Evolutionary conservation across 2,888 invertebrate species (phyloP).

Genomic region (Malachius bipustulatus): DNA sequence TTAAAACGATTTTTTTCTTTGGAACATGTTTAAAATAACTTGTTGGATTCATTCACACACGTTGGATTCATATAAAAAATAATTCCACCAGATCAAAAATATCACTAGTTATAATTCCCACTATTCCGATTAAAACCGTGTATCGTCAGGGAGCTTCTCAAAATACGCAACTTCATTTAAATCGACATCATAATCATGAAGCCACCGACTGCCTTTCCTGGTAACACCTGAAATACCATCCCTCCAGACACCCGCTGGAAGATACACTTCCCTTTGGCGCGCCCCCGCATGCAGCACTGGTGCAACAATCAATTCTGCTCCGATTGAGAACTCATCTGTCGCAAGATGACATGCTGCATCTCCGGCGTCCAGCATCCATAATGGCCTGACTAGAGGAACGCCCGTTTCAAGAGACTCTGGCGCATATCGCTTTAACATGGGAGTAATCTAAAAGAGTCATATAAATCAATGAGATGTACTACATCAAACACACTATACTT

Average conservation of each 20-base stretch:
- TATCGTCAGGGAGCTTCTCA: conserved; percentile 72
- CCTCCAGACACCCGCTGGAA: conserved; percentile 87
- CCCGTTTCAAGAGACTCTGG: conserved; percentile 71
- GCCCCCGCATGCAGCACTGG: conserved; percentile 64
- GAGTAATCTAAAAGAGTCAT: conserved; percentile 56
- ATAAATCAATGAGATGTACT: too few species aligned
- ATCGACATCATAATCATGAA: conserved; percentile 75
- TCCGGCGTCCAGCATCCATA: conserved; percentile 79
- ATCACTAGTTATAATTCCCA: too few species aligned
- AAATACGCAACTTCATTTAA: conserved; percentile 73
- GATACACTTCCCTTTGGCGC: conserved; percentile 68
- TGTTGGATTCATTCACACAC: too few species aligned
- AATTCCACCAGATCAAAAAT: too few species aligned
- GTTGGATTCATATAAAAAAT: too few species aligned
- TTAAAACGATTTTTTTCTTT: too few species aligned
- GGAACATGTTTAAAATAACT: too few species aligned
- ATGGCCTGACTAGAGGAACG: conserved; percentile 70
- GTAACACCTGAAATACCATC: conserved; percentile 80
- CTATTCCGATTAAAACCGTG: conserved; percentile 58
- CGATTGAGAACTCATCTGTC: conserved; percentile 78
- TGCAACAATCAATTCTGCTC: conserved; percentile 82
- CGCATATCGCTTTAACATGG: conserved; percentile 63
- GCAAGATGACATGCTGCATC: conserved; percentile 67
- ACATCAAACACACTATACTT: too few species aligned
- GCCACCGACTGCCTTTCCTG: conserved; percentile 81